Conservation (phyloP, 2,797 vertebrate species). For the Cirrhinus molitorella region DNA sequence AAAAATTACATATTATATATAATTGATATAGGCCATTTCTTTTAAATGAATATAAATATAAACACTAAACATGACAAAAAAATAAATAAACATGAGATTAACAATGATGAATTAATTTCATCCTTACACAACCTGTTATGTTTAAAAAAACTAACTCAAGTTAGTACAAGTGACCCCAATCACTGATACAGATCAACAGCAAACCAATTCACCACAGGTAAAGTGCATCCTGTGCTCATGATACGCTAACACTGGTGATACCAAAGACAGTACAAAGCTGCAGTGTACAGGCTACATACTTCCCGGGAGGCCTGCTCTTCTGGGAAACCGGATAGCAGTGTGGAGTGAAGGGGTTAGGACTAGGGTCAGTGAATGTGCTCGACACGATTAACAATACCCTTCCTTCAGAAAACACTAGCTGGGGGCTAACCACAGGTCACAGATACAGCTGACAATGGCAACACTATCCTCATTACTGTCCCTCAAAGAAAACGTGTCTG, state of each 20-base stretch:
- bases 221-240: neutral
- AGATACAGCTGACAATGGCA: neutral
- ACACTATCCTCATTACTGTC: conserved; percentile 4
- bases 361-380: conserved; percentile 18
- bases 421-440: conserved; percentile 30
- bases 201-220: neutral
- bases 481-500: neutral
- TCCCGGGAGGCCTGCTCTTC: conserved; percentile 23
- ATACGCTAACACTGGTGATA: neutral
- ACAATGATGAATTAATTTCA: neutral
- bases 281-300: neutral
- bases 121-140: neutral
- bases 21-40: no score
- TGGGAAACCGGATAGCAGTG: conserved; percentile 35
- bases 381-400: conserved; percentile 8
- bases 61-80: neutral
- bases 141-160: neutral
- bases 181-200: neutral
- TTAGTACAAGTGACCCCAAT: neutral
- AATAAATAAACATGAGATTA: no score
- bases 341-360: conserved; percentile 1
- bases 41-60: neutral
- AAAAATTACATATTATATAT: no score
- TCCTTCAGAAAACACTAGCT: neutral
- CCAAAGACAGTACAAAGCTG: conserved; percentile 12